Base-by-base conservation (phyloP, 2,888 invertebrate species). In the Aphrophora alni region DNA sequence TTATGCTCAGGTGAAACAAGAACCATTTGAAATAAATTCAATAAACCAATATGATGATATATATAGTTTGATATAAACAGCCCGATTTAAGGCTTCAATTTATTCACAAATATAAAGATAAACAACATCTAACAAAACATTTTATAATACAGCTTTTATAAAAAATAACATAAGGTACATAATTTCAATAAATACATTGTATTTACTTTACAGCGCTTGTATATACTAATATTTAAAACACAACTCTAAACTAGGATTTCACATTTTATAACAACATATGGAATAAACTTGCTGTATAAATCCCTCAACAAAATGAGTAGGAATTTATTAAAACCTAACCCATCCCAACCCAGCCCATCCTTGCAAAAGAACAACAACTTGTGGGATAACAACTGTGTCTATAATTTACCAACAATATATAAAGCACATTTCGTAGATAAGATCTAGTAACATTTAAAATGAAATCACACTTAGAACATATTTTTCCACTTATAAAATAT, bases 101-200 rank as follows among this genome's bases (percentile, higher is more conserved):
- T 59, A 59, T 59, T 59, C 59, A 59, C 59, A 59, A 59, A 59
- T 59, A 59, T 59, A 59, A 59, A 59, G 59, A 59, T 59, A 59
- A 59, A 59, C 59, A 59, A 59, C 59, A 59, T 59, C 59, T 59
- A 59, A 59, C 59, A 59, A 59, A 59, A 59, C 59, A 59, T 21
- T 59, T 5, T 21, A 59, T 21, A 21, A 59, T 59, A 59, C 59
- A 59, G 59, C 59, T 21, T 59, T 59, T 59, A 59, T 59, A 59
- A 59, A n/a, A 59, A 59, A 59, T 59, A 59, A 59, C 59, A 59
- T 59, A 59, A 59, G 59, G 59, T 59, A 59, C 59, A 59, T 21
- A 59, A 59, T 59, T 21, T 21, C 59, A 59, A 44, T 59, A 21
- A 59, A 59, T 59, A 59, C 59, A 59, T 59, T 59, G 59, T 59